Evolutionary conservation across 1,140 invertebrate species (phyloP).

Genomic region (Macrotrachela quadricornifera): DNA sequence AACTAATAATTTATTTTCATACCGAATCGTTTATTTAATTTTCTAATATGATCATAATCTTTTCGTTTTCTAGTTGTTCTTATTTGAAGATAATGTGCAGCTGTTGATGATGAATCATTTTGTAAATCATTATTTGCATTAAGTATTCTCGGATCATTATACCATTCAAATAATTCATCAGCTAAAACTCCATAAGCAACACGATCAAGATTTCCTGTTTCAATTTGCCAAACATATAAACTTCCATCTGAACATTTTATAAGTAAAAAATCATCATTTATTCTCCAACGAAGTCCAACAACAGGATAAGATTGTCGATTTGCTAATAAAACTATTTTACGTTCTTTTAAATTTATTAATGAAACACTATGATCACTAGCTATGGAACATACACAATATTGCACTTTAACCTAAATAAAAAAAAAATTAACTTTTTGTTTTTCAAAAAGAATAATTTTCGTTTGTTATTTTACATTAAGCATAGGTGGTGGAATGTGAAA

Average conservation of each 20-base stretch:
- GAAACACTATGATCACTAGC: conserved; percentile 92
- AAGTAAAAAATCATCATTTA: conserved; percentile 89
- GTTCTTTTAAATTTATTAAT: conserved; percentile 68
- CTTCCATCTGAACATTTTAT: conserved; percentile 90
- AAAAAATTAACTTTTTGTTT: background rate
- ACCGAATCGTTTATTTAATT: background rate
- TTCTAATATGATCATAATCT: conserved; percentile 9
- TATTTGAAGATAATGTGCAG: conserved; percentile 8
- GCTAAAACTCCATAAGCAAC: conserved; percentile 81
- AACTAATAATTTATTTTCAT: no score
- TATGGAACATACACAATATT: conserved; percentile 83
- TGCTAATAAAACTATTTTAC: conserved; percentile 78
- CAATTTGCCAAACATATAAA: conserved; percentile 99
- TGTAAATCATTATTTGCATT: background rate
- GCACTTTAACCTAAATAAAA: conserved; percentile 51
- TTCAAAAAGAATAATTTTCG: conserved; percentile 10
- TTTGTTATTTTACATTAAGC: conserved; percentile 66
- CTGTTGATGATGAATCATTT: conserved; percentile 11
- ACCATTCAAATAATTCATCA: conserved; percentile 81
- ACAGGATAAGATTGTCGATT: conserved; percentile 89
- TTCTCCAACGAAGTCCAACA: conserved; percentile 82
- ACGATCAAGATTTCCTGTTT: conserved; percentile 82
- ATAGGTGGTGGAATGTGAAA: conserved; percentile 70
- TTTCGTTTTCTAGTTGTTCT: conserved; percentile 12
- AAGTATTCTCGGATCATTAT: conserved; percentile 52